Conservation (phyloP, 2,888 invertebrate genomes). For the Fissipunctia ypsillon region DNA sequence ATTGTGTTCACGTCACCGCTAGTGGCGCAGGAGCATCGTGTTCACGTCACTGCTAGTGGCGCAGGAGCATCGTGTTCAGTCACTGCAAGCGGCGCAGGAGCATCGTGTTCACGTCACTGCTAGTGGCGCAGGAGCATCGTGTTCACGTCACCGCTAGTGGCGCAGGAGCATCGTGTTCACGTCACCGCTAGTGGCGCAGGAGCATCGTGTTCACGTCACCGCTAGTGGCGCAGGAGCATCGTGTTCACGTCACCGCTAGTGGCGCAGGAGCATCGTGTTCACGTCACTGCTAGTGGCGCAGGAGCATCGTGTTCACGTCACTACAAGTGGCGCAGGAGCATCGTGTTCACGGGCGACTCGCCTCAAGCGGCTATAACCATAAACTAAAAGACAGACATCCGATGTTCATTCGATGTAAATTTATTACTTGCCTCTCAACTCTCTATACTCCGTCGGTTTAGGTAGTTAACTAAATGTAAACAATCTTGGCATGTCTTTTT, state of each 20-base stretch:
- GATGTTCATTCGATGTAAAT: slow-evolving; percentile 65
- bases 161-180: slow-evolving; percentile 28
- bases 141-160: slow-evolving; percentile 18
- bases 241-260: slow-evolving; percentile 16
- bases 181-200: slow-evolving; percentile 10
- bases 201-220: slow-evolving; percentile 34
- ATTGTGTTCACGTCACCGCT: slow-evolving; percentile 22
- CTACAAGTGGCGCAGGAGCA: slow-evolving; percentile 23
- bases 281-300: slow-evolving; percentile 11
- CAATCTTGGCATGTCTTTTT: no score
- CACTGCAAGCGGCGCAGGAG: slow-evolving; percentile 21
- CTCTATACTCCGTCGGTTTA: no score
- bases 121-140: slow-evolving; percentile 27
- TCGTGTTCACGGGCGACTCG: slow-evolving; percentile 23
- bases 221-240: slow-evolving; percentile 28
- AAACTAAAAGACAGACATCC: slow-evolving; percentile 63
- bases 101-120: slow-evolving; percentile 29
- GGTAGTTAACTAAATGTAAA: no score
- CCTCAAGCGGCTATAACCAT: slow-evolving; percentile 57
- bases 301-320: slow-evolving; percentile 26
- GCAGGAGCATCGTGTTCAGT: slow-evolving; percentile 31
- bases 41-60: slow-evolving; percentile 13
- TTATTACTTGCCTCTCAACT: slow-evolving; percentile 59
- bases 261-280: slow-evolving; percentile 28
- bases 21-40: slow-evolving; percentile 26